phyloP scores from a whole-genome alignment of 53 echinoderm and acorn worm genomes.

The Luidia sarsii region DNA sequence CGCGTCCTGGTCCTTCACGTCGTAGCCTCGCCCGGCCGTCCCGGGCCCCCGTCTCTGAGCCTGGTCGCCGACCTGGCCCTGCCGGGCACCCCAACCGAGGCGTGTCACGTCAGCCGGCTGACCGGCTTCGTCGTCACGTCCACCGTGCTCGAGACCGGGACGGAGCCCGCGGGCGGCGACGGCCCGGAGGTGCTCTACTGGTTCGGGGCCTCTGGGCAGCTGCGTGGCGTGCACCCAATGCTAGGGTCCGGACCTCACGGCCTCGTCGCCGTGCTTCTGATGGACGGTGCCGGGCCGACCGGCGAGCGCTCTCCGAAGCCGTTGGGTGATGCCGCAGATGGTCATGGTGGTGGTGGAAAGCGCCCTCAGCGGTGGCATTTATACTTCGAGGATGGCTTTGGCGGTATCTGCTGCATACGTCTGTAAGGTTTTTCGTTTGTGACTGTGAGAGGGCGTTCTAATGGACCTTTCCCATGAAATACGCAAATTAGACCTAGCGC shows the following conservation, averaged over 20 bases:
- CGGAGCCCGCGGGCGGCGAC: no score
- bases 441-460: no score
- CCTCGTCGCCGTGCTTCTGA: neutral
- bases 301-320: no score
- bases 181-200: conserved; percentile 40
- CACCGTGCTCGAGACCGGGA: conserved; percentile 9
- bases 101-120: conserved; percentile 1
- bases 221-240: conserved; percentile 13
- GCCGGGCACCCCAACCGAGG: conserved; percentile 16
- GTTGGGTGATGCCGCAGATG: neutral
- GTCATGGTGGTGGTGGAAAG: neutral
- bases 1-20: neutral
- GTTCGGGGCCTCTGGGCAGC: conserved; percentile 3
- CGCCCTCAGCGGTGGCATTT: conserved; percentile 2
- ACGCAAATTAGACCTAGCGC: no score
- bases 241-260: conserved; percentile 23
- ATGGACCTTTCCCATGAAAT: no score
- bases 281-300: no score
- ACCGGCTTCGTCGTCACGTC: conserved; percentile 35
- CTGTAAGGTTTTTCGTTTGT: neutral
- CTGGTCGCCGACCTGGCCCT: conserved; percentile 5
- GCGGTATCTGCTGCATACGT: conserved; percentile 26
- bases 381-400: conserved; percentile 26
- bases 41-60: neutral
- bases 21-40: no score